Conservation (phyloP, 2,113 vertebrate genomes). For the Dasypus novemcinctus region DNA sequence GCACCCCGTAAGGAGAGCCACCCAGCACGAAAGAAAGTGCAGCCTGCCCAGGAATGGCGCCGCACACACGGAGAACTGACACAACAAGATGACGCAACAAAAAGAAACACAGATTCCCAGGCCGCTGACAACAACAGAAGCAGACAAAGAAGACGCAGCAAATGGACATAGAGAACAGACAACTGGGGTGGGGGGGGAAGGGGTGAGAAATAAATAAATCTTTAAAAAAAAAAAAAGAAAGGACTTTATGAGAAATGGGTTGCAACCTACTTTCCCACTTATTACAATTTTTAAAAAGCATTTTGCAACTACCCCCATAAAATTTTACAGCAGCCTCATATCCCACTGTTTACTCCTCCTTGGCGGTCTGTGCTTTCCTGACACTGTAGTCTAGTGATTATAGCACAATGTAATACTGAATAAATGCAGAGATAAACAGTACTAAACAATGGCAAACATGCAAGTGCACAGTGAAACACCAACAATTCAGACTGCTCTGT, state of each 20-base stretch:
- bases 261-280: slow-evolving; percentile 55
- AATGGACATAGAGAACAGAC: too few species aligned
- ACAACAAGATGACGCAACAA: too few species aligned
- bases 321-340: slow-evolving; percentile 57
- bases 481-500: not conserved
- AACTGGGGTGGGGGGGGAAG: too few species aligned
- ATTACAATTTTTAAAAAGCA: slow-evolving; percentile 50
- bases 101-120: too few species aligned
- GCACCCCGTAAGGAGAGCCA: too few species aligned
- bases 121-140: too few species aligned
- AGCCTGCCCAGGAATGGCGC: too few species aligned
- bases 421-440: slow-evolving; percentile 54
- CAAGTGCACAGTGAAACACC: not conserved
- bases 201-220: too few species aligned
- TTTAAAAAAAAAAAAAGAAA: too few species aligned
- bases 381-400: slow-evolving; percentile 53
- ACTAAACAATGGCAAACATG: slow-evolving; percentile 1
- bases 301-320: slow-evolving; percentile 58
- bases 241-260: slow-evolving; percentile 24
- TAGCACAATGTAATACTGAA: slow-evolving; percentile 11
- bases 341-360: slow-evolving; percentile 44
- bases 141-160: too few species aligned
- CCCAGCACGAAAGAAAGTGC: too few species aligned
- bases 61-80: too few species aligned
- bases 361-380: slow-evolving; percentile 40